phyloP scores from a whole-genome alignment of 92 coral and sea anemone species.

The Porites cylindrica region DNA sequence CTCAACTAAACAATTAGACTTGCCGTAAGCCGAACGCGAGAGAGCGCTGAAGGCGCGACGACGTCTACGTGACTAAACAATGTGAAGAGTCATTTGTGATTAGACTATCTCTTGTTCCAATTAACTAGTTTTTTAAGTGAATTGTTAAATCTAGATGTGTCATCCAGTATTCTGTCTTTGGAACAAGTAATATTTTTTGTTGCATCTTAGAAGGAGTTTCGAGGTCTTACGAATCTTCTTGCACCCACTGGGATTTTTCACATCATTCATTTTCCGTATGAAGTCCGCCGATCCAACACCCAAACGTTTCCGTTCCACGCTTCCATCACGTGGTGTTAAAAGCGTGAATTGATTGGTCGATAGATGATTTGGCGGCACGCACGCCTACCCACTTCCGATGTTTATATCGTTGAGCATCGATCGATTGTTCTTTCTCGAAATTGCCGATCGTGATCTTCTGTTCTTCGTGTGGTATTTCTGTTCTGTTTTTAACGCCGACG shows the following conservation, averaged over 20 bases:
- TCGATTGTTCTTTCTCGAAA: slow-evolving; percentile 17
- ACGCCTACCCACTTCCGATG: slow-evolving; percentile 39
- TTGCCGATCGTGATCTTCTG: not conserved
- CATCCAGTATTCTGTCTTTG: too few species aligned
- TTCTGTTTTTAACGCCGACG: not conserved
- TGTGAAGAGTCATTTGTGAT: too few species aligned
- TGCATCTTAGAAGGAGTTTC: too few species aligned
- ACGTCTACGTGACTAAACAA: too few species aligned
- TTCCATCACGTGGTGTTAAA: slow-evolving; percentile 5
- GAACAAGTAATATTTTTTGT: too few species aligned
- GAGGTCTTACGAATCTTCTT: not conserved
- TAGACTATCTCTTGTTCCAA: too few species aligned
- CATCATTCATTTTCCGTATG: not conserved
- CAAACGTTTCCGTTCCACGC: not conserved
- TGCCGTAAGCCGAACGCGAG: too few species aligned
- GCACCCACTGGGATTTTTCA: not conserved
- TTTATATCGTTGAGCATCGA: slow-evolving; percentile 14
- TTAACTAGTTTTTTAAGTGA: too few species aligned
- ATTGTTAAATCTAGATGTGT: too few species aligned
- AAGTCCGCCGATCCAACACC: not conserved
- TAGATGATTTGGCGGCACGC: not conserved
- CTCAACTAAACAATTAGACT: too few species aligned
- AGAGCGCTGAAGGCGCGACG: too few species aligned
- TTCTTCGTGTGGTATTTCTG: slow-evolving; percentile 5
- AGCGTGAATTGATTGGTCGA: slow-evolving; percentile 13